A percentile compares a stretch with the other conserved stretches of the same genome.
Conservation (phyloP, 2,797 vertebrate genomes). For the Acanthurus lineatus region DNA sequence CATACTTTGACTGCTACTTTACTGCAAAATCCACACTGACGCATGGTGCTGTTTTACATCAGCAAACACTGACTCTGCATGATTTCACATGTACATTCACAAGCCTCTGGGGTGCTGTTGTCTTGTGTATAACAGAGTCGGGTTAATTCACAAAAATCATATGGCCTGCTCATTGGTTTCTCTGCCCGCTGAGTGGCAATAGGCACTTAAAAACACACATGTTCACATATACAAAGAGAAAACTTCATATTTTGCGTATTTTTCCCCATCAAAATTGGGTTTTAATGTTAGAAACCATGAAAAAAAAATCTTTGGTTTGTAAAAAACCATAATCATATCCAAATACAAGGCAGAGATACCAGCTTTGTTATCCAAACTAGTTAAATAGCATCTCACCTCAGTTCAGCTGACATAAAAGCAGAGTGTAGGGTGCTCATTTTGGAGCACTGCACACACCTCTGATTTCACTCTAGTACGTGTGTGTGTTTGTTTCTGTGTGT, state of each 20-base stretch:
- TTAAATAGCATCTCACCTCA: conserved; percentile 56
- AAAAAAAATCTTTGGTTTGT: conserved; percentile 95
- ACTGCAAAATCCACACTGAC: conserved; percentile 80
- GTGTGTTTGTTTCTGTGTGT: background rate
- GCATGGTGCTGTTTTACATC: conserved; percentile 28
- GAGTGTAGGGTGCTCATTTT: conserved; percentile 35
- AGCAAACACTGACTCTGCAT: conserved; percentile 60
- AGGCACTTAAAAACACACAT: conserved; percentile 94
- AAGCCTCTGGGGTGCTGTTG: conserved; percentile 86
- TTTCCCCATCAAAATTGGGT: conserved; percentile 81
- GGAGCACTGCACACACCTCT: conserved; percentile 39
- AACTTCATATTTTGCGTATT: conserved; percentile 81
- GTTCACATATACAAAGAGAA: conserved; percentile 93
- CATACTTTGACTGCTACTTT: conserved; percentile 74
- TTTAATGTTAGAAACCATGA: conserved; percentile 82
- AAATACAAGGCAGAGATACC: conserved; percentile 71
- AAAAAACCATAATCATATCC: conserved; percentile 85
- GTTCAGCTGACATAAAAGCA: conserved; percentile 52
- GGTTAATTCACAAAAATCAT: conserved; percentile 88
- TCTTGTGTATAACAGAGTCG: conserved; percentile 85
- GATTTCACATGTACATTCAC: conserved; percentile 90
- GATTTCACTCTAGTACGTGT: conserved; percentile 20
- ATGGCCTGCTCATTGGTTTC: conserved; percentile 75
- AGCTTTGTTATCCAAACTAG: conserved; percentile 55
- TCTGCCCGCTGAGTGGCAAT: conserved; percentile 88